phyloP scores from a whole-genome alignment of 2,113 vertebrate genomes.

The Dendropsophus ebraccatus region DNA sequence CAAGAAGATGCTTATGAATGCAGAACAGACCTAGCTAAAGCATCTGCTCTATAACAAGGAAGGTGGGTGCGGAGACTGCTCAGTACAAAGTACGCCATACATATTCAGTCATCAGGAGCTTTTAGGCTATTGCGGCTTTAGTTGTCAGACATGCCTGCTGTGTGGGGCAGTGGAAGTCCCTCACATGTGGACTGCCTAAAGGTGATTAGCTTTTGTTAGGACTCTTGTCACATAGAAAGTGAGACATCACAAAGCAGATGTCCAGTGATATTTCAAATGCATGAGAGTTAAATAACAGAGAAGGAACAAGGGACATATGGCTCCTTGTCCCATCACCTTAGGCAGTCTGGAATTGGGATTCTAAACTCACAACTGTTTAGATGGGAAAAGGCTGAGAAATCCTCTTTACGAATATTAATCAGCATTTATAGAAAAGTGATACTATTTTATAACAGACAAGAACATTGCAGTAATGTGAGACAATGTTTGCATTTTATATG shows the following conservation, averaged over 20 bases:
- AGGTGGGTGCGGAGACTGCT: background rate
- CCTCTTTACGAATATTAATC: background rate
- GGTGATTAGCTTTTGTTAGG: slow-evolving; percentile 22
- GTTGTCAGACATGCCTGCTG: slow-evolving; percentile 36
- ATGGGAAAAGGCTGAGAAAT: background rate
- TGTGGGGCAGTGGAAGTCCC: slow-evolving; percentile 9
- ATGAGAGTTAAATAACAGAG: slow-evolving; percentile 27
- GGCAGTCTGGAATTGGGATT: background rate
- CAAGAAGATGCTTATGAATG: slow-evolving; percentile 43
- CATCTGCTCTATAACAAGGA: slow-evolving; percentile 35
- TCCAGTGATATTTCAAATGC: slow-evolving; percentile 24
- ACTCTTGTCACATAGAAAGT: background rate
- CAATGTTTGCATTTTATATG: too few species aligned
- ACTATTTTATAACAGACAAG: background rate
- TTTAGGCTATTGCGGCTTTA: background rate
- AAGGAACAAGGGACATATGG: slow-evolving; percentile 39
- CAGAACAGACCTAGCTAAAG: slow-evolving; percentile 23
- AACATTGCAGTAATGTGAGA: background rate
- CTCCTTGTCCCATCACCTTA: slow-evolving; percentile 31
- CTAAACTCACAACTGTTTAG: background rate
- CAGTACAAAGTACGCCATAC: background rate
- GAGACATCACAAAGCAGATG: slow-evolving; percentile 37
- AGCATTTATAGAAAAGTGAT: background rate
- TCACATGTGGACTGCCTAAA: slow-evolving; percentile 17
- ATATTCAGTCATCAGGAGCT: slow-evolving; percentile 9